Base-by-base conservation (phyloP, 2,888 invertebrate genomes). In the Dyspetes luteomarginatus region DNA sequence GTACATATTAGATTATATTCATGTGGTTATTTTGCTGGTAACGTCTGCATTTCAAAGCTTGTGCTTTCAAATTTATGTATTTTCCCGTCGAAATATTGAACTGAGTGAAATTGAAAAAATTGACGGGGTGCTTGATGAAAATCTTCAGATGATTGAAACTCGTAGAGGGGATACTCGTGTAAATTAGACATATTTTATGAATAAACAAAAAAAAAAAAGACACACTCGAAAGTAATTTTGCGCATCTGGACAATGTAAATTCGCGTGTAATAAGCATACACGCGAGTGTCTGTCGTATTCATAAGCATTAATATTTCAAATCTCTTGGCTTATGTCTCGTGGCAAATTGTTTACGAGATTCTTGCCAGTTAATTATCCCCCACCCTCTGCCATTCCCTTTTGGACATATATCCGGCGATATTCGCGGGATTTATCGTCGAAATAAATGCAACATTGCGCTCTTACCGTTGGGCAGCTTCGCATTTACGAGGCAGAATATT, bases 1-100 rank as follows among this genome's bases (percentile, higher is more conserved):
- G 41, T 43, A 43, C 52, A 64, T 30, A 85, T 83, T 82, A 82
- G 82, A 84, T 84, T 84, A 82, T 76, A 81, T 73, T 77, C 77
- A 73, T 52, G 60, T 62, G 48, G 73, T 28, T 64, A 72, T 74
- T 69, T 58, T 30, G 56, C 69, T 62, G 71, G 45, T 76, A 75
- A 75, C 71, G 58, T 80, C 60, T 71, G 55, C 72, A 62, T 77
- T 74, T 56, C 52, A 69, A 58, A 43, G 77, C 73, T 55, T 58
- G 64, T 81, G 68, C 22, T 56, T 65, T 30, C 41, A 15, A 15
- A 80, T 62, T 67, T 56, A 36, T 26, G 76, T 24, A 36, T 60
- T 78, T 65, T 62, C 69, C 24, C 60, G 55, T 64, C 24, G n/a
- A n/a, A n/a, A n/a, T n/a, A n/a, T n/a, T n/a, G n/a, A n/a, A n/a